Base-by-base conservation (phyloP, 2,888 invertebrate species). In the Agapetus fuscipes region DNA sequence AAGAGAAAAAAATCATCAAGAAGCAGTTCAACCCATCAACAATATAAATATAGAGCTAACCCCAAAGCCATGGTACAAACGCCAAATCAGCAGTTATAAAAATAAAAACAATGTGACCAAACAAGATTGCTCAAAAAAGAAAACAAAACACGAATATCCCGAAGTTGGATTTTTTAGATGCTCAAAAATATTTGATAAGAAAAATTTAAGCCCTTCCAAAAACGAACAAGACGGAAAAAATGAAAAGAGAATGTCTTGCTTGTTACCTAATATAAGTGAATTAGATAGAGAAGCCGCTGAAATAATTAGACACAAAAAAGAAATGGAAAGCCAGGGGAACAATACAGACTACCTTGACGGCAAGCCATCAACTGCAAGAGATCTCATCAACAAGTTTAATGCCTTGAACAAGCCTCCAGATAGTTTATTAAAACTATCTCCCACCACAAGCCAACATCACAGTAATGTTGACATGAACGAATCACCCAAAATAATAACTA, bases 281-380 rank as follows among this genome's bases (percentile, higher is more conserved):
- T 60, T 86, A 45, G 86, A 87, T 56, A 74, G 80, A 50, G 83
- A 87, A 59, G 85, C 85, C 1, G 74, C 79, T 1, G 80, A 80
- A 58, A 82, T 87, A 49, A 74, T 85, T 30, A 74, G 76, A 55
- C 72, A 54, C 37, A 61, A 64, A 54, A 51, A 59, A 38, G 61
- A 60, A 50, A 39, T 53, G 1, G 55, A 59, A 29, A 55, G 57
- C 16, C 58, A 58, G 20, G 60, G 44, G 26, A 49, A 51, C 20
- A 20, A 20, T 20, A 9, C 20, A 24, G 25, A 11, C n/a, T 5
- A 9, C n/a, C n/a, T 11, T 5, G 30, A 25, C 7, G 28, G 30
- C n/a, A 46, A 44, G 17, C 47, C 48, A 9, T 45, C 45, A 3
- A 42, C 48, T 3, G 45, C 49, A 7, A 36, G 41, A 41, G 45